A percentile compares a stretch with the other conserved stretches of the same genome.
phyloP scores from a whole-genome alignment of 2,888 invertebrate genomes.

The Nymphalis urticae region DNA sequence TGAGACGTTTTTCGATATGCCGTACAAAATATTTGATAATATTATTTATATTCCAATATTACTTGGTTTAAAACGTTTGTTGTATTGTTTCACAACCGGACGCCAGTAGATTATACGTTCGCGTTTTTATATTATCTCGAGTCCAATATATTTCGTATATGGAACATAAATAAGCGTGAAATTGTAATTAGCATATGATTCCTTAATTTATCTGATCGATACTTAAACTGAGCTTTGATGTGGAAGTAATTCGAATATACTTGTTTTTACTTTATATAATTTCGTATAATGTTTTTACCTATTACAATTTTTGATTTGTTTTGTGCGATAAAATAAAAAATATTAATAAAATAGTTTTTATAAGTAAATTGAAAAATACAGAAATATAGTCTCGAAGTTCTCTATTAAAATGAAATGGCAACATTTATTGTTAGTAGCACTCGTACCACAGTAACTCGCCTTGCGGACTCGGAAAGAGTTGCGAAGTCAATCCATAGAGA shows the following conservation, averaged over 20 bases:
- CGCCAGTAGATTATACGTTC: constrained; percentile 21
- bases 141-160: constrained; percentile 38
- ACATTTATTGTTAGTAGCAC: constrained; percentile 13
- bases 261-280: background rate
- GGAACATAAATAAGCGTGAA: constrained; percentile 29
- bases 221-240: background rate
- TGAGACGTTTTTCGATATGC: too few species aligned
- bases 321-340: too few species aligned
- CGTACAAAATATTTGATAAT: background rate
- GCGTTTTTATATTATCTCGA: constrained; percentile 26
- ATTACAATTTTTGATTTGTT: background rate
- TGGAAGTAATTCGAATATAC: background rate
- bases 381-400: constrained; percentile 6
- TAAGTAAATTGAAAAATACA: background rate
- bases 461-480: constrained; percentile 12
- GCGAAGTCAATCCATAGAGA: constrained; percentile 17
- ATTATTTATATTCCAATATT: background rate
- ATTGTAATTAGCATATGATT: constrained; percentile 32
- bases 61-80: constrained; percentile 4
- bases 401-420: constrained; percentile 12
- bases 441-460: too few species aligned
- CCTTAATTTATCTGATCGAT: constrained; percentile 15
- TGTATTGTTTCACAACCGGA: constrained; percentile 11
- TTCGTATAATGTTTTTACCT: background rate
- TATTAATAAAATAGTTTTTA: background rate